Base-by-base conservation (phyloP, 2,113 vertebrate genomes). In the Tautogolabrus adspersus region DNA sequence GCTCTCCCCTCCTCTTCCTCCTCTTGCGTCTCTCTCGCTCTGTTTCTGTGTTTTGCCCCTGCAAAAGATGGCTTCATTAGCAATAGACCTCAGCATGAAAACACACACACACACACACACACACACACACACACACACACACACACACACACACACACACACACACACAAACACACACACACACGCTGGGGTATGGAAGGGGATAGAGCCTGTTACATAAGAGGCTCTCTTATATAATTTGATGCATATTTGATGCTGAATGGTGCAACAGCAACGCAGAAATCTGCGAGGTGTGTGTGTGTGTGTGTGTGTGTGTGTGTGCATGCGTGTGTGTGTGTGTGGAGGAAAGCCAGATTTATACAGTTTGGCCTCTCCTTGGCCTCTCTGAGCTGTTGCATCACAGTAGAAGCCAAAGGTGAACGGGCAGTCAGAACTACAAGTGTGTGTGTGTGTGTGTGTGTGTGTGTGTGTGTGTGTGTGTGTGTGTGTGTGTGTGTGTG, bases 231-330 rank as follows among this genome's bases (percentile, higher is more conserved):
- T 94, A 93, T 91, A 88, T 93, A 92, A 94, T 92, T 81, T 77
- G 75, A 88, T 92, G 88, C 91, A 92, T 92, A 92, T 93, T 93
- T 94, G 85, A 93, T 93, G 82, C 74, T 58, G 73, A 86, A 72
- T 68, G 69, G 40, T 71, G 83, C 82, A 61, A 58, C 54, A 11
- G 47, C n/a, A 8, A 66, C 61, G 65, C 62, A 72, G 81, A 59
- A 63, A 64, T 64, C 51, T 59, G 37, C 1, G 18, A 59, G 9
- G 5, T 46, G 65, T 72, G 70, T 65, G 81, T 79, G 60, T 79
- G 6, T 61, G 44, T 66, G 55, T 66, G 66, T 69, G 40, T 66
- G 56, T 65, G 57, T 26, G 30, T 54, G 70, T 66, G 46, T 55
- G 72, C 61, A 18, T 56, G 54, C 54, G 51, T 51, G 26, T 72